Base-by-base conservation (phyloP, 2,797 vertebrate species). In the Lepidocolaptes lacrymiger region DNA sequence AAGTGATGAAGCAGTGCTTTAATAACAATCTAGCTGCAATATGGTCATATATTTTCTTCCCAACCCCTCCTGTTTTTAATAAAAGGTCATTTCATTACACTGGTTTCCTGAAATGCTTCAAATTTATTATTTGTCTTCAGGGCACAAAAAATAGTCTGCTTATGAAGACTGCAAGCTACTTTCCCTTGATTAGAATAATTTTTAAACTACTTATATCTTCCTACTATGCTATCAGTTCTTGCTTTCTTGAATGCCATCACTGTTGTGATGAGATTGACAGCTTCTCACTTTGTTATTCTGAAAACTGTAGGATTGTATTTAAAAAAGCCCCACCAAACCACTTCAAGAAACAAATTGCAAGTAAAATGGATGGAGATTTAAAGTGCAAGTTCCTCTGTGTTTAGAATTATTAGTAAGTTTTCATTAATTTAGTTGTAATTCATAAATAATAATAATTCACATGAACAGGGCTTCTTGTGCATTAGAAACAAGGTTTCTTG, bases 31-130 rank as follows among this genome's bases (percentile, higher is more conserved):
- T 39, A 77, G 37, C 68, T 55, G 74, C 88, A 91, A 34, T 75
- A 55, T 73, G 69, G 82, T 78, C 66, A 91, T 46, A 55, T 30
- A 76, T 67, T 77, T 79, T 71, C 64, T 63, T 55, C 28, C 37
- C 37, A 14, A 54, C 76, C 14, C 37, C 44, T 79, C 39, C 77
- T 88, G 36, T 41, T 43, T 76, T 82, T 87, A 66, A 79, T 91
- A 86, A 97, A 96, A 95, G 41, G 95, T 95, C 76, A 91, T 83
- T 95, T 96, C 69, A 92, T 96, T 96, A 85, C 30, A 75, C 28
- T 92, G 72, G 48, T 58, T 96, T 93, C 78, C 81, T 77, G 68
- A 93, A 94, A 95, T 55, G 27, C 39, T 94, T 63, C 54, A 63
- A 49, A 88, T 80, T 91, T 93, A 58, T 84, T 95, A 92, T 93